Evolutionary conservation across 64 coral and sea anemone species (phyloP).

Genomic region (Actinia tenebrosa): DNA sequence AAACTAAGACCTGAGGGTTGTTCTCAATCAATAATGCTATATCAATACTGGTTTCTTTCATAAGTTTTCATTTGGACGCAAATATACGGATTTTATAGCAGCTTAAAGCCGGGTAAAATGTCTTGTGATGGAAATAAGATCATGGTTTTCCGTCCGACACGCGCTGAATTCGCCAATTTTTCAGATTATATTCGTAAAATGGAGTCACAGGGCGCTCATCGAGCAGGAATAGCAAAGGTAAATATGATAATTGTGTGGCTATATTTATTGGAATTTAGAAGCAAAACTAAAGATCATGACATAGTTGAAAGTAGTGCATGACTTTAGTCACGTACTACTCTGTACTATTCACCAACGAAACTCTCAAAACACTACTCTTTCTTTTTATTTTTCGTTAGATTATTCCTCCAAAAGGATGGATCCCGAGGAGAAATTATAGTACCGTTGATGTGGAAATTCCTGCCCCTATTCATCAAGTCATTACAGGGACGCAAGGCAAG

Average conservation of each 20-base stretch:
- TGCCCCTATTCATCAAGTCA: conserved; percentile 90
- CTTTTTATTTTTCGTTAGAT: conserved; percentile 44
- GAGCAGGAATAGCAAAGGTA: conserved; percentile 92
- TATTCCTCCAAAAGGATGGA: conserved; percentile 94
- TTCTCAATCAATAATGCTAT: background rate
- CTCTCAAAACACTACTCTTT: background rate
- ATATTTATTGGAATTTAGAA: conserved; percentile 3
- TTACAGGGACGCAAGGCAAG: conserved; percentile 90
- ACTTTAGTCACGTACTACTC: conserved; percentile 16
- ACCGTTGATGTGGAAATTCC: conserved; percentile 68
- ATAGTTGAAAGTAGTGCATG: conserved; percentile 14
- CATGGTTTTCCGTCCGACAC: conserved; percentile 95
- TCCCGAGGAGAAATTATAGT: conserved; percentile 74
- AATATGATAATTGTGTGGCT: background rate
- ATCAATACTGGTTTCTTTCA: conserved; percentile 14
- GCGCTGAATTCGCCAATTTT: conserved; percentile 85
- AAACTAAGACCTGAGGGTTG: background rate
- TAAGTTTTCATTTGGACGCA: background rate
- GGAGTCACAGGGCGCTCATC: conserved; percentile 87
- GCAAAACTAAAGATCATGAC: background rate
- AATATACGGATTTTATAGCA: background rate
- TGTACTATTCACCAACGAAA: conserved; percentile 15
- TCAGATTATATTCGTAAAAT: conserved; percentile 88
- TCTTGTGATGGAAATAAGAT: conserved; percentile 59
- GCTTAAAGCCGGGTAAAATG: background rate